Base-by-base conservation (phyloP, 2,113 vertebrate species). In the Hucho hucho region DNA sequence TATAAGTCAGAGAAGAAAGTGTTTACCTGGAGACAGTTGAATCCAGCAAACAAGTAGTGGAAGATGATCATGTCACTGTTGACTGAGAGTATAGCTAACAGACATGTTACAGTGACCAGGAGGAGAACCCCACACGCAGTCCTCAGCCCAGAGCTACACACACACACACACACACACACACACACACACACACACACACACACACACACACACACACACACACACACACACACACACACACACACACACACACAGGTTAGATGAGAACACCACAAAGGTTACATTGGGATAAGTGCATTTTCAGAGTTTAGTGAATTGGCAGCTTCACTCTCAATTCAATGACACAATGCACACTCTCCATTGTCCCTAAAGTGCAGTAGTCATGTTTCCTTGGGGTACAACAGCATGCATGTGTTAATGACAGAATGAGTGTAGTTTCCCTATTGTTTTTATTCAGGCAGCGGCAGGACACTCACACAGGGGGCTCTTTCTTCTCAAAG, bases 61-160 rank as follows among this genome's bases (percentile, higher is more conserved):
- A 97, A 95, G 80, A 98, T 93, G 78, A 98, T 94, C 4, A 94
- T 87, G 79, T 98, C 96, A 0, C 94, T 97, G 93, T 98, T 98
- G 85, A 98, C 94, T 0, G 97, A 96, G 0, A 98, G 92, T 76
- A 98, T 89, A 0, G 95, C 95, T 77, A 98, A 88, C 37, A 98
- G 91, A 93, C 96, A 97, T 0, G 96, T 91, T 70, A 95, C 87
- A 0, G 94, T 96, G 73, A 97, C 93, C 86, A 97, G 88, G 73
- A 96, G 81, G 61, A 98, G 91, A 70, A 96, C 91, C 0, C 89
- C 80, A 1, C 93, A 94, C 9, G 95, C 94, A 0, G 95, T 94
- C 74, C 92, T 93, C 72, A 97, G 89, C n/a, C 95, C 97, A 0
- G 93, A 94, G 72, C 97, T 98, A 82, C 59, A 83, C 47, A 68